Evolutionary conservation across 2,797 vertebrate genomes (phyloP), one percentile per base, ranked within the genome.

Genomic region (Bradypodion pumilum): DNA sequence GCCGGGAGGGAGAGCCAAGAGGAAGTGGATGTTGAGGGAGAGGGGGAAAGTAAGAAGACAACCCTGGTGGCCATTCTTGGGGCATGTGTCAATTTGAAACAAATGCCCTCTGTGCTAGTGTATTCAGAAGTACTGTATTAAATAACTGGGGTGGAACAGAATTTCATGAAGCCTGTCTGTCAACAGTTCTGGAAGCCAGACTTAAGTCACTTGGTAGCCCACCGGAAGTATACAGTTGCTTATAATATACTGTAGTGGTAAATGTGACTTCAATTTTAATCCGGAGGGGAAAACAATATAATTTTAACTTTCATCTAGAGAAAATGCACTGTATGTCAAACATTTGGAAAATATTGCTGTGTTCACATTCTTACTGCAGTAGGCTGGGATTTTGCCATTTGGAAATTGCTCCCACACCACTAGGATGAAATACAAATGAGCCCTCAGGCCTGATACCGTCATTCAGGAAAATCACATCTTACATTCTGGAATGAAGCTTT

Each of bases 401-500:
- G 62, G 35, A 76, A 44, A 19, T 21, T 40, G 27, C n/a, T 52
- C 44, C 21, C 29, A 16, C 8, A 21, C 25, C 44, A 63, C 23
- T 60, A 69, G 68, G 16, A 78, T 72, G 16, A 84, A 78, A 15
- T 35, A 56, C 29, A 44, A 78, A 72, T 29, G 69, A 78, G 16
- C 29, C 60, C 40, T 62, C 10, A 23, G 19, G 42, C 5, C 32
- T 37, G 27, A 72, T 29, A 52, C 23, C 37, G 27, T 37, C 46
- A 65, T 75, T 35, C 56, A 29, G 40, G 35, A 84, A 70, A 84
- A 72, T 60, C 23, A 23, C 56, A 78, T 46, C 25, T 49, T 35
- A 49, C 37, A 19, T 62, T 70, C 63, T 72, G 75, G n/a, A 69
- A 84, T 60, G 42, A 78, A 46, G 37, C 35, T 83, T 68, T 68